phyloP scores from a whole-genome alignment of 2,888 invertebrate species.

The Napeogenes sylphis region DNA sequence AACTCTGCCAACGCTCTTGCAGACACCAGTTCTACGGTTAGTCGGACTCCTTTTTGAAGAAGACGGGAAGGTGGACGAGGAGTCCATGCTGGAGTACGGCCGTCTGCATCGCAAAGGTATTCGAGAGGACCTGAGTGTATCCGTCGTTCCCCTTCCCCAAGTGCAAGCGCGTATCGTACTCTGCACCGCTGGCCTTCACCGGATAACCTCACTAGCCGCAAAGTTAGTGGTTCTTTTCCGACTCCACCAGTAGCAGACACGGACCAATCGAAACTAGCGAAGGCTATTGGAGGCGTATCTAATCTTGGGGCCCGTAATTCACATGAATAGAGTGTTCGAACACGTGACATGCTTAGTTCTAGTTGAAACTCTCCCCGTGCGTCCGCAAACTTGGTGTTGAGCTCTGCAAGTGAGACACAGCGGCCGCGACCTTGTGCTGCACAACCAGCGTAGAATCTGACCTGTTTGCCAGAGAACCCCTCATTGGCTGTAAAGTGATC shows the following conservation, averaged over 20 bases:
- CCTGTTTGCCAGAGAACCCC: constrained; percentile 86
- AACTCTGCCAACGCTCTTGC: constrained; percentile 80
- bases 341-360: constrained; percentile 86
- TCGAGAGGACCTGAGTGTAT: constrained; percentile 84
- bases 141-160: constrained; percentile 83
- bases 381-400: constrained; percentile 85
- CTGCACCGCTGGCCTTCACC: constrained; percentile 89
- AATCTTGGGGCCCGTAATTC: constrained; percentile 81
- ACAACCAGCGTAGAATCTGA: constrained; percentile 81
- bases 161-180: constrained; percentile 82
- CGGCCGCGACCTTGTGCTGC: constrained; percentile 85
- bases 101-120: constrained; percentile 83
- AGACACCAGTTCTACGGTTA: constrained; percentile 85
- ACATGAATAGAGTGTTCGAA: constrained; percentile 85
- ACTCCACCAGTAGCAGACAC: constrained; percentile 80
- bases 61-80: constrained; percentile 80
- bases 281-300: constrained; percentile 80
- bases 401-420: constrained; percentile 84
- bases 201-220: constrained; percentile 84
- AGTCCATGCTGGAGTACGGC: constrained; percentile 83
- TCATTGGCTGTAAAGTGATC: constrained; percentile 91
- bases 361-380: constrained; percentile 88
- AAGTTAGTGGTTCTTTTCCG: constrained; percentile 73
- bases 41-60: constrained; percentile 80
- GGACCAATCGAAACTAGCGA: constrained; percentile 91